Evolutionary conservation across 2,888 invertebrate genomes (phyloP).

Genomic region (Spatulosminthurus flaviceps): DNA sequence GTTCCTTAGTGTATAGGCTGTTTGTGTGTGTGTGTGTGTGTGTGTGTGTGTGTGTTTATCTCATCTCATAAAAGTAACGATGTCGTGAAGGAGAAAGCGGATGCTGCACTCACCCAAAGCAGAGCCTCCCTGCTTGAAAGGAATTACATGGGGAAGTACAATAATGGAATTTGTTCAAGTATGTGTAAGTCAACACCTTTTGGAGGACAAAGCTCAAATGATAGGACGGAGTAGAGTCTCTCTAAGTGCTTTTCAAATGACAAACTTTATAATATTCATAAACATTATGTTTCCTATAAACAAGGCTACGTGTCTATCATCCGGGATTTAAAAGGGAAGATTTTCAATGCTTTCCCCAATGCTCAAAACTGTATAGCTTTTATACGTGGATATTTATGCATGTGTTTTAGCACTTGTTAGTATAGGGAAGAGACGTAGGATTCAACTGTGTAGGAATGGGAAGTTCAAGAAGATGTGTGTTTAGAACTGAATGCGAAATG

Average conservation of each 20-base stretch:
- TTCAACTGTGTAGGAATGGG: too few relatives aligned
- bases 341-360: too few relatives aligned
- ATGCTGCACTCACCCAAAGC: not conserved
- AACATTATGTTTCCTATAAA: constrained; percentile 6
- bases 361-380: too few relatives aligned
- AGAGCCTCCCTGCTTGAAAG: not conserved
- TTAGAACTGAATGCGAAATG: not conserved
- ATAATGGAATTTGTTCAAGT: constrained; percentile 26
- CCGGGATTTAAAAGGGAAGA: too few relatives aligned
- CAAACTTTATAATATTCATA: constrained; percentile 41
- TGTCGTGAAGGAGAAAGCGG: not conserved
- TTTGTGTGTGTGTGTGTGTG: too few relatives aligned
- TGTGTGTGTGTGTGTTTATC: too few relatives aligned
- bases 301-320: too few relatives aligned
- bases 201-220: not conserved
- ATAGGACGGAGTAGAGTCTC: not conserved
- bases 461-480: too few relatives aligned
- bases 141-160: constrained; percentile 24
- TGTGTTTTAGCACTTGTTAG: too few relatives aligned
- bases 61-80: constrained; percentile 32
- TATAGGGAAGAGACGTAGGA: too few relatives aligned
- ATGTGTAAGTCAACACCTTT: not conserved
- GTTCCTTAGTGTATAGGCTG: too few relatives aligned
- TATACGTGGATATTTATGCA: too few relatives aligned
- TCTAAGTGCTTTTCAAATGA: constrained; percentile 38